Base-by-base conservation (phyloP, 1,140 invertebrate genomes). In the Homalodisca vitripennis region DNA sequence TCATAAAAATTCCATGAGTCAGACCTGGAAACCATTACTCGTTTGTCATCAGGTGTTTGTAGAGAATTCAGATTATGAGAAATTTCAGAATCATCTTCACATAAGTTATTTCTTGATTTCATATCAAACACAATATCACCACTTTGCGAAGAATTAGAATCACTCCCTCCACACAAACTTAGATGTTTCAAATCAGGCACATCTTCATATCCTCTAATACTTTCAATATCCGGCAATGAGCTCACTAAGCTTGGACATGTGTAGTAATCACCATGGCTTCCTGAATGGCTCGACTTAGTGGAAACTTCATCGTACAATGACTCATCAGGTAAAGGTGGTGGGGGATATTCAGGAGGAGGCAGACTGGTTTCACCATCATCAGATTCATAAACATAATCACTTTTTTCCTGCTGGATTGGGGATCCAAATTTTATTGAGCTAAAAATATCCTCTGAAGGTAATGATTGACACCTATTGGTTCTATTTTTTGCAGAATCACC, bases 1-100 rank as follows among this genome's bases (percentile, higher is more conserved):
- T 85, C 84, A 73, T 85, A 85, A 73, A 83, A 85, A 2, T 78
- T 82, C 84, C 84, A 86, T 0, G 84, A 86, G 47, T 81, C 81
- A 1, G 83, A 85, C 46, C 82, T 74, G 3, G 79, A 80, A 2
- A 84, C 69, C 71, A 75, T 73, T 67, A 57, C 32, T 14, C 55
- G 60, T 27, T 71, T 71, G 12, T 76, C 73, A 0, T 75, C 65
- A 20, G 78, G 76, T 0, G 76, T 79, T 1, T 73, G 69, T 0
- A 24, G 46, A 31, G 62, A 3, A 3, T 51, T 51, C 14, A 12
- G 3, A 3, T n/a, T n/a, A 51, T 10, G 48, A 51, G 22, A 20
- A 20, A 3, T 3, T 51, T 22, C 48, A 51, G n/a, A 12, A 51
- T 51, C 48, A 51, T 22, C 22, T n/a, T 51, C 48, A 51, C n/a